Base-by-base conservation (phyloP, 2,888 invertebrate species). In the Acleris literana region DNA sequence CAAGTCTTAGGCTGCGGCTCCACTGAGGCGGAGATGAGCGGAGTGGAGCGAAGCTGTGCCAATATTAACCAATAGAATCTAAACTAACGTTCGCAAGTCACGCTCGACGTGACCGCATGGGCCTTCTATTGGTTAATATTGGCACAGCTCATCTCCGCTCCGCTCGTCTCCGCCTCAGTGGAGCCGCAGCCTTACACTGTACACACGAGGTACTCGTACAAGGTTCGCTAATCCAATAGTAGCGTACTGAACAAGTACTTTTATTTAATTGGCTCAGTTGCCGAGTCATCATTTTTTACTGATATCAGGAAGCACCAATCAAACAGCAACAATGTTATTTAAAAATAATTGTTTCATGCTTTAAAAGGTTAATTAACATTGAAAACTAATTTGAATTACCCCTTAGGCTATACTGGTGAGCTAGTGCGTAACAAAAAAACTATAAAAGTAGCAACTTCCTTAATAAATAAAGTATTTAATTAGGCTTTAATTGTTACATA, bases 271-370 rank as follows among this genome's bases (percentile, higher is more conserved):
- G 64, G 9, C 43, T 60, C 55, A 9, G 48, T 43, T 60, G 46
- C 57, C 25, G 52, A 52, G 52, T 61, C 56, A 53, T 57, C 46
- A 61, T 66, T 66, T 59, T 66, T 66, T 66, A 61, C 61, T 46
- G 16, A 57, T 46, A 52, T 46, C 51, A 61, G 66, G 66, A 66
- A 62, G 60, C 55, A 65, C 55, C 51, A 43, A 46, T 43, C 44
- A 20, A 60, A 65, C 46, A 56, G 44, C 22, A 39, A 66, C 51
- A 53, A 66, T 56, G 52, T 57, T 52, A 66, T 61, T 66, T 43
- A 25, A 20, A 53, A 22, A 53, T 60, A 51, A 66, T 52, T 39
- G 56, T 61, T 57, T 48, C 20, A 61, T 61, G n/a, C 17, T 46
- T 52, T 61, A 52, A 39, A 29, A 33, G 52, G 49, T 44, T 61